phyloP scores from a whole-genome alignment of 2,113 vertebrate species.

The Megaceryle torquata region DNA sequence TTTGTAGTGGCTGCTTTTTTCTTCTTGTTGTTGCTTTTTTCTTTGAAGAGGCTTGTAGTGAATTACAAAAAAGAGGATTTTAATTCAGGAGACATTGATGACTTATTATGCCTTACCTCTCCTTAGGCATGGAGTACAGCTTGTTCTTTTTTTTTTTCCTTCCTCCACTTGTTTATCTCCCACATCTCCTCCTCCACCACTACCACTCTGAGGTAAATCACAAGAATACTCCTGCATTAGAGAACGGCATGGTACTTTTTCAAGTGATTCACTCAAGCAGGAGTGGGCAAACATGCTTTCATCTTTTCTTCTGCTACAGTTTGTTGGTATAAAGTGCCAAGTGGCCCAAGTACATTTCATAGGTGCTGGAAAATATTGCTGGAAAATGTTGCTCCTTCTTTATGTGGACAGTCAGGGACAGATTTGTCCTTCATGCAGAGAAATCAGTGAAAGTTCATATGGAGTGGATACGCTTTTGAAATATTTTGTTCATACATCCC shows the following conservation, averaged over 20 bases:
- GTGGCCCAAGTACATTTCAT: neutral
- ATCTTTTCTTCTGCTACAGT: constrained; percentile 18
- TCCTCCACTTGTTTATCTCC: constrained; percentile 54
- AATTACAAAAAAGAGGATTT: constrained; percentile 57
- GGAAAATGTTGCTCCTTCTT: neutral
- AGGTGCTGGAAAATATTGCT: neutral
- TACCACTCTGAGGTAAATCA: constrained; percentile 49
- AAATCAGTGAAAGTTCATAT: constrained; percentile 9
- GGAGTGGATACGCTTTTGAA: neutral
- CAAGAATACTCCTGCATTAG: constrained; percentile 50
- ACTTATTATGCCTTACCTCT: constrained; percentile 48
- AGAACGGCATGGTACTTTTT: constrained; percentile 54
- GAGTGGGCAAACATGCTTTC: constrained; percentile 53
- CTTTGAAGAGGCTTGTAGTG: constrained; percentile 49
- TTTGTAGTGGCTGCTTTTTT: constrained; percentile 14
- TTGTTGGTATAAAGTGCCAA: constrained; percentile 1
- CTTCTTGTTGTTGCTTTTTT: neutral
- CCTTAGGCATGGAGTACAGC: constrained; percentile 14
- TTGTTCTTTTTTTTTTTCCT: constrained; percentile 25
- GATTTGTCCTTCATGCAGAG: constrained; percentile 33
- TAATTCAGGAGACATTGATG: constrained; percentile 50
- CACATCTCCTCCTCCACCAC: constrained; percentile 51
- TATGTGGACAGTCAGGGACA: neutral
- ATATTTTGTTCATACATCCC: neutral
- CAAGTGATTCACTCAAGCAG: constrained; percentile 55